Conservation (phyloP, 2,113 vertebrate genomes). For the Hemiprocne comata region DNA sequence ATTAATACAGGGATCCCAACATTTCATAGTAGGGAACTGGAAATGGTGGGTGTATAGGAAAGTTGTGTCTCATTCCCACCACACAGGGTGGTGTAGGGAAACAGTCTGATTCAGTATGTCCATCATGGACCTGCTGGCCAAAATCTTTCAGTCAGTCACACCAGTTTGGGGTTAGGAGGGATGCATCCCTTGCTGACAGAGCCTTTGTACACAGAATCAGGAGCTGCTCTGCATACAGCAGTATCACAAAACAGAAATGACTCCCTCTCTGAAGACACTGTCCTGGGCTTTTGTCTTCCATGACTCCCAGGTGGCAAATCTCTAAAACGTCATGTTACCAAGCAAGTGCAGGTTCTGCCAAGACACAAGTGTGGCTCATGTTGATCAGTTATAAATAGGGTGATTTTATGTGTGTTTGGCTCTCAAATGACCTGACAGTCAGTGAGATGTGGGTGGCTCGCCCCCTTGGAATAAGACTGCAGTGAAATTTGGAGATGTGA, state of each 20-base stretch:
- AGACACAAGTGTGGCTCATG: too few species aligned
- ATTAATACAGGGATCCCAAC: too few species aligned
- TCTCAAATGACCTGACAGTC: not conserved
- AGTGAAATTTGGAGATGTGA: not conserved
- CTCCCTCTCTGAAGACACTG: not conserved
- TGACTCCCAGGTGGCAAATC: too few species aligned
- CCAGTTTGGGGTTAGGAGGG: not conserved
- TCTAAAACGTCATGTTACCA: rapidly evolving
- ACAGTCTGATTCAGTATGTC: too few species aligned
- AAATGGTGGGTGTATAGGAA: too few species aligned
- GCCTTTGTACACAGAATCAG: not conserved
- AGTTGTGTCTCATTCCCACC: too few species aligned
- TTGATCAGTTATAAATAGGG: not conserved
- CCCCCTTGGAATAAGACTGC: not conserved
- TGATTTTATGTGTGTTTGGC: not conserved
- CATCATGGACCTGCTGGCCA: too few species aligned
- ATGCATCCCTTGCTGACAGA: not conserved
- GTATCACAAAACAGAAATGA: not conserved
- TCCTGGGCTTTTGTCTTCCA: not conserved
- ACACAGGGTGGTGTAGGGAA: too few species aligned
- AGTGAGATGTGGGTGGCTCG: not conserved
- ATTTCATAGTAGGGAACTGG: too few species aligned
- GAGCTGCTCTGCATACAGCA: not conserved
- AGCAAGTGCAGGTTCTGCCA: not conserved
- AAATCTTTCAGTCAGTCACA: too few species aligned